Conservation (phyloP, 2,113 vertebrate species). For the Columba janthina region DNA sequence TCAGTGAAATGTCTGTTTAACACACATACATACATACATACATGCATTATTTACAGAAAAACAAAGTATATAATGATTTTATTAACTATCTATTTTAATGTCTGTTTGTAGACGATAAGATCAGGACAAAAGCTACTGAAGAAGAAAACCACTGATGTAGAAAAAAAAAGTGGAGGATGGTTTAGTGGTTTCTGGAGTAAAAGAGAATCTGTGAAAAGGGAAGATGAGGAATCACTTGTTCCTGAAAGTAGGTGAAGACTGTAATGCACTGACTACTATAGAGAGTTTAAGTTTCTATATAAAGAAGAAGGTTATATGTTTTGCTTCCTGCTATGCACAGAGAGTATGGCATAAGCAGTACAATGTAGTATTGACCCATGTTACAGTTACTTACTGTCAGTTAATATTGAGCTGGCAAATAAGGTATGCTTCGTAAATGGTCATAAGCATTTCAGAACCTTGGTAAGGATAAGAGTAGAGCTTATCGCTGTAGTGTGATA, state of each 20-base stretch:
- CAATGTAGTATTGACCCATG: background rate
- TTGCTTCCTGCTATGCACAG: background rate
- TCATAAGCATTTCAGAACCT: background rate
- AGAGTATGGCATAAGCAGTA: background rate
- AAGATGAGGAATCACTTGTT: slow-evolving; percentile 80
- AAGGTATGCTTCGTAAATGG: background rate
- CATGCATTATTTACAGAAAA: background rate
- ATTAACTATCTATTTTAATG: background rate
- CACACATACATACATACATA: background rate
- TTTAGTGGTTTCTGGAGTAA: slow-evolving; percentile 87
- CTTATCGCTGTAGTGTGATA: background rate
- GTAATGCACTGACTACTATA: background rate
- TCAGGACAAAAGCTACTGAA: slow-evolving; percentile 89
- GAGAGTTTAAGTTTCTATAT: background rate
- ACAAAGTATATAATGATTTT: background rate
- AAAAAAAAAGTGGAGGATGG: slow-evolving; percentile 87
- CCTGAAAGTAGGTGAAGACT: slow-evolving; percentile 78
- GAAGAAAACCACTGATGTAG: slow-evolving; percentile 81
- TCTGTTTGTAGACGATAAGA: slow-evolving; percentile 81
- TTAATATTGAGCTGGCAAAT: background rate
- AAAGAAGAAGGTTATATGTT: background rate
- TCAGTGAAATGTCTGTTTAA: background rate
- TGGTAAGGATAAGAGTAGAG: background rate
- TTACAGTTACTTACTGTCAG: background rate
- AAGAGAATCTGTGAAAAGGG: slow-evolving; percentile 86